Evolutionary conservation across 2,113 vertebrate species (phyloP).

Genomic region (Steatornis caripensis): DNA sequence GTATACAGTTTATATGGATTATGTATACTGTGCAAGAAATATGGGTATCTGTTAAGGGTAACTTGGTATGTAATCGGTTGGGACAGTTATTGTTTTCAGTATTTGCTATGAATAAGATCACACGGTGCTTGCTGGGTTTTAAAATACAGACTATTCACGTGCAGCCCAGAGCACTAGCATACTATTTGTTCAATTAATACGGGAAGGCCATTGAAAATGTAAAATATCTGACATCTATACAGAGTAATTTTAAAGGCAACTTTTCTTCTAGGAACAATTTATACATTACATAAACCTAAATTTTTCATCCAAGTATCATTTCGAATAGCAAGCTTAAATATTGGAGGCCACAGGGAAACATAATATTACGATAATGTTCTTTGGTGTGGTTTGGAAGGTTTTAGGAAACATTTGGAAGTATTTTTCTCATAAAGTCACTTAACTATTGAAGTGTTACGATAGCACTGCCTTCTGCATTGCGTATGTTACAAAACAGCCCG

Average conservation of each 20-base stretch:
- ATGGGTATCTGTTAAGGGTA: constrained; percentile 50
- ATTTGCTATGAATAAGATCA: constrained; percentile 49
- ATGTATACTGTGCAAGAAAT: constrained; percentile 54
- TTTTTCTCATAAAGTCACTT: constrained; percentile 96
- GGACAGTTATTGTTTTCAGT: constrained; percentile 62
- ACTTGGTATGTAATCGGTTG: constrained; percentile 48
- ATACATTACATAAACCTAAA: constrained; percentile 70
- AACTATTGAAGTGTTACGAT: constrained; percentile 93
- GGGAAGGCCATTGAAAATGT: constrained; percentile 51
- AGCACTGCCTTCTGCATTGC: constrained; percentile 80
- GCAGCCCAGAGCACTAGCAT: neutral
- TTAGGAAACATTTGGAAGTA: constrained; percentile 95
- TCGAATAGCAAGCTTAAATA: constrained; percentile 83
- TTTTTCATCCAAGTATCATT: constrained; percentile 90
- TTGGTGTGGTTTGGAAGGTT: constrained; percentile 94
- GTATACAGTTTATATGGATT: constrained; percentile 35
- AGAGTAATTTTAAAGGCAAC: constrained; percentile 58
- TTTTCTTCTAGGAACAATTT: constrained; percentile 69
- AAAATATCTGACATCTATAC: constrained; percentile 58
- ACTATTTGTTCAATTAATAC: constrained; percentile 61
- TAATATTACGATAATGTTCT: constrained; percentile 93
- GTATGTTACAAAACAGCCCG: constrained; percentile 46
- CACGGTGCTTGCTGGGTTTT: constrained; percentile 24
- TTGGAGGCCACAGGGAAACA: constrained; percentile 87
- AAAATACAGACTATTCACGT: neutral